phyloP scores from a whole-genome alignment of 2,113 vertebrate species.

The Thalassoma bifasciatum region DNA sequence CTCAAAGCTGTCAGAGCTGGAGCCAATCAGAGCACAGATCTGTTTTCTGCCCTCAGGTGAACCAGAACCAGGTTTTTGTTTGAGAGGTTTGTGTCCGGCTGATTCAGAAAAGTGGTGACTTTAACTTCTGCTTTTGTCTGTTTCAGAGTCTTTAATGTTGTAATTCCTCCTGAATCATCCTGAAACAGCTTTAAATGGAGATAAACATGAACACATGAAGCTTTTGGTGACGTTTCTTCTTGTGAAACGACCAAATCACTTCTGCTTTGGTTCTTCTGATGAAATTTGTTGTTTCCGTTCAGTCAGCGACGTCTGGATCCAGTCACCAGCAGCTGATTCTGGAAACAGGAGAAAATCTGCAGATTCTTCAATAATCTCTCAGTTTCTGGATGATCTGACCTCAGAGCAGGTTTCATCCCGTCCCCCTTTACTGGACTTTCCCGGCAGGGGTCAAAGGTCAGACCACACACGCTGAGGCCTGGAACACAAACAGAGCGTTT shows the following conservation, averaged over 20 bases:
- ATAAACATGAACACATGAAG: too few relatives aligned
- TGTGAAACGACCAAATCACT: conserved; percentile 16
- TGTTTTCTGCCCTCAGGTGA: conserved; percentile 20
- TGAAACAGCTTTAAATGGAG: too few relatives aligned
- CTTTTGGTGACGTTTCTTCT: neutral
- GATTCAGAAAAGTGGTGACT: conserved; percentile 35
- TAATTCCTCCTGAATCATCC: conserved; percentile 15
- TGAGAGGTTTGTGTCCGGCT: conserved; percentile 7
- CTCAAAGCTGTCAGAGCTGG: neutral
- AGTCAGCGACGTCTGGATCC: neutral
- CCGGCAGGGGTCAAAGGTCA: conserved; percentile 54
- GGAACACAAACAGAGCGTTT: conserved; percentile 13
- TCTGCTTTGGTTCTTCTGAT: conserved; percentile 2
- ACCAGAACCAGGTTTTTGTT: conserved; percentile 8
- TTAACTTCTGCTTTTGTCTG: conserved; percentile 36
- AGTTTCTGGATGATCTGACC: neutral
- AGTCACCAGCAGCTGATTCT: conserved; percentile 9
- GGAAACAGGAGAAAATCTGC: too few relatives aligned
- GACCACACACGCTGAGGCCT: conserved; percentile 43
- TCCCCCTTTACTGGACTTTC: conserved; percentile 19
- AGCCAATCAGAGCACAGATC: neutral
- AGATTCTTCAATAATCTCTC: neutral
- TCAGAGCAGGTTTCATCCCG: conserved; percentile 54
- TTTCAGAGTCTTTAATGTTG: conserved; percentile 2
- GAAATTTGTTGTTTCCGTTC: neutral